A percentile compares a stretch with the other conserved stretches of the same genome.
phyloP scores from a whole-genome alignment of 2,113 vertebrate genomes.

The Thalassoma bifasciatum region DNA sequence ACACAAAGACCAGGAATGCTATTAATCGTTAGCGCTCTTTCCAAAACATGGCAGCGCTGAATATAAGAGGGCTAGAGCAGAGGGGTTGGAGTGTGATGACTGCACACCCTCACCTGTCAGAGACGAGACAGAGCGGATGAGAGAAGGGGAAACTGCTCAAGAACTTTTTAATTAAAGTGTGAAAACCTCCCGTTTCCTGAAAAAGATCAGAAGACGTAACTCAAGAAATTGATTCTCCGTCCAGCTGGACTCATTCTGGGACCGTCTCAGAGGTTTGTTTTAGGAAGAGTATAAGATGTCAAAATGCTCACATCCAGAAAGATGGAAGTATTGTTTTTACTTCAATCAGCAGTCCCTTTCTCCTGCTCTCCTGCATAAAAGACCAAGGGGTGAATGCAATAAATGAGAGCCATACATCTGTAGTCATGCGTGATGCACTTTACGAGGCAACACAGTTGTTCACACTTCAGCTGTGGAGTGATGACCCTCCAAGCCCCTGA shows the following conservation, averaged over 20 bases:
- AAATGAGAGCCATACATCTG: constrained; percentile 75
- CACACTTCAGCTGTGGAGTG: constrained; percentile 68
- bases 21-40: constrained; percentile 68
- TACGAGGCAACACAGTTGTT: constrained; percentile 62
- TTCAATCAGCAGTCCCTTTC: constrained; percentile 57
- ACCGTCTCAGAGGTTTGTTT: constrained; percentile 15
- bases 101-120: constrained; percentile 44
- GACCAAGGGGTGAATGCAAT: constrained; percentile 70
- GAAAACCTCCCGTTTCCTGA: neutral
- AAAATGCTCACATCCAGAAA: constrained; percentile 26
- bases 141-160: neutral
- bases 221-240: neutral
- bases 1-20: constrained; percentile 72
- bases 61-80: constrained; percentile 25
- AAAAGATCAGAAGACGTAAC: constrained; percentile 1
- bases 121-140: constrained; percentile 4
- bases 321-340: constrained; percentile 54
- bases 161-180: neutral
- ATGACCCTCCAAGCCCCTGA: constrained; percentile 55
- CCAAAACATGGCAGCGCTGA: constrained; percentile 67
- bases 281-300: constrained; percentile 26
- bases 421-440: constrained; percentile 73
- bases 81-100: constrained; percentile 25
- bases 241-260: neutral
- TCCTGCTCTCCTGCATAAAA: constrained; percentile 41